phyloP scores from a whole-genome alignment of 2,888 invertebrate species.

The Ophioninae sp. region DNA sequence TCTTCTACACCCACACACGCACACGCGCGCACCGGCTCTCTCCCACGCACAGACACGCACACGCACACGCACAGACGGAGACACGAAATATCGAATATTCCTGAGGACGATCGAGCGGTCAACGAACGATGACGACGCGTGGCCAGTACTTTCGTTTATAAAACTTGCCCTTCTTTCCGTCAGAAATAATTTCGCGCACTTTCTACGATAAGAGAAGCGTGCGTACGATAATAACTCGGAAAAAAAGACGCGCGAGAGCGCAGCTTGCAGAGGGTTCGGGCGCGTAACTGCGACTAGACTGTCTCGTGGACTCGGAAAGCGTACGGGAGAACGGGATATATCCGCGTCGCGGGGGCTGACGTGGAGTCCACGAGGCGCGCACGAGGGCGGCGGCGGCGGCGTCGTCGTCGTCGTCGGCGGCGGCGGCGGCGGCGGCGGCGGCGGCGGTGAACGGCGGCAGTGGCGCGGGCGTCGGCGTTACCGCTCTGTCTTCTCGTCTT shows the following conservation, averaged over 20 bases:
- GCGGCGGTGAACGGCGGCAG: conserved; percentile 52
- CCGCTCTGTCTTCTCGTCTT: conserved; percentile 27
- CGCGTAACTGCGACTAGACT: conserved; percentile 67
- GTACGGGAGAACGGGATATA: conserved; percentile 64
- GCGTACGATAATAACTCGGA: not conserved
- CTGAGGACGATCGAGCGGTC: not conserved
- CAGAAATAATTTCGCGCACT: not conserved
- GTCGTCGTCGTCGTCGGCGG: conserved; percentile 43
- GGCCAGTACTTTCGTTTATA: not conserved
- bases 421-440: conserved; percentile 51
- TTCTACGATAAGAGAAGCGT: not conserved
- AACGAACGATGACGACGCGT: not conserved
- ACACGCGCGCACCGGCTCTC: not conserved
- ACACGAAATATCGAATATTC: not conserved
- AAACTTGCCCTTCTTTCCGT: not conserved
- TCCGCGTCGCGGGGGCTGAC: conserved; percentile 63
- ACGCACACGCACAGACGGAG: not conserved
- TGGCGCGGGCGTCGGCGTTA: conserved; percentile 59
- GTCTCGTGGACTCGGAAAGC: conserved; percentile 60
- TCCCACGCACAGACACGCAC: not conserved
- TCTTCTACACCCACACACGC: conserved; percentile 15
- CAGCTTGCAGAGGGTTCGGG: conserved; percentile 63
- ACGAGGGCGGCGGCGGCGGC: conserved; percentile 72
- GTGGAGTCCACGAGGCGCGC: conserved; percentile 75
- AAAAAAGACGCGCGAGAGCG: conserved; percentile 43